Base-by-base conservation (phyloP, 1,140 invertebrate species). In the Spodoptera litura region DNA sequence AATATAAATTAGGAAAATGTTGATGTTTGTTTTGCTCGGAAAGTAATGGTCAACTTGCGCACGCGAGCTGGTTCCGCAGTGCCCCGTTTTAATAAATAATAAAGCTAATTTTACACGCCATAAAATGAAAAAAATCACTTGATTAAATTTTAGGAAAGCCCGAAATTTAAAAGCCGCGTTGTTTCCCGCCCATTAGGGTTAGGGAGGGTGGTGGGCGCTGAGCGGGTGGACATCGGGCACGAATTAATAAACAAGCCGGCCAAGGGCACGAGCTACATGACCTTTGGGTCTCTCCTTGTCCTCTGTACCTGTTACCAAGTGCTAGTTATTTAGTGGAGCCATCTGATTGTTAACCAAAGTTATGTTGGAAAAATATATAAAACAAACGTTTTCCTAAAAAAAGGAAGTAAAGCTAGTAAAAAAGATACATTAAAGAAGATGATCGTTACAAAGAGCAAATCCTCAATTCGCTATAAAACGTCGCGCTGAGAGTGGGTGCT, bases 191-290 rank as follows among this genome's bases (percentile, higher is more conserved):
- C 89, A 88, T 90, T 89, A 88, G 83, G 90, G 89, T 86, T 87
- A 88, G 88, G 89, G 85, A 84, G 85, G 88, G 84, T 78, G 85
- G 80, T 15, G 83, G 85, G 76, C 75, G 81, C 80, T 80, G 90
- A 85, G 85, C 80, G 87, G 89, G 83, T 51, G 79, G 75, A 83
- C 87, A 87, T 89, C 84, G 86, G 84, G 88, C 84, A 89, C 87
- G 85, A 91, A 93, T 92, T 93, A 92, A 93, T 93, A 91, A 93
- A 92, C 89, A 90, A 89, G 85, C 85, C 85, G 84, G 88, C 89
- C 91, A 92, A 93, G 93, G 91, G 83, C 90, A 84, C 82, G 70
- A 81, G 74, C 82, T 72, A 62, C 71, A 79, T 85, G 87, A 89
- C 90, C 88, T 89, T 88, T 89, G 66, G 61, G 74, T 68, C 83